Evolutionary conservation across 2,113 vertebrate genomes (phyloP), one percentile per base, ranked within the genome.

Genomic region (Numida meleagris): DNA sequence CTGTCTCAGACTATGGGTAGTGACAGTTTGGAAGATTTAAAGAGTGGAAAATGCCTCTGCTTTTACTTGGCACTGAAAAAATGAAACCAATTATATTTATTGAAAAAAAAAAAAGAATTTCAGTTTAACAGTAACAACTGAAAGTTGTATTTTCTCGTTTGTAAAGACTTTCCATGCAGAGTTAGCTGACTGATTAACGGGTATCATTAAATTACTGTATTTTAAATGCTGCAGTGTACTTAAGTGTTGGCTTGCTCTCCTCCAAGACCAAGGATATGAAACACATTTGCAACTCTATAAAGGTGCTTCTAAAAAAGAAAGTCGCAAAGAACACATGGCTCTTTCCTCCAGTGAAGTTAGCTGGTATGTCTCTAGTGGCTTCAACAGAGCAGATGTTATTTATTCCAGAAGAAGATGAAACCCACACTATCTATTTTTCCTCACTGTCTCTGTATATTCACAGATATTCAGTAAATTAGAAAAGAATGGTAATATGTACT

Each of bases 191-290:
- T 93, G 79, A 96, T 95, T 95, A 96, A 95, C 1, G 0, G 80
- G 46, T 65, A 78, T 90, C 43, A 0, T 91, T 95, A 95, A 93
- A 85, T 91, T 89, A 85, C 48, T 72, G 29, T 59, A 71, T 93
- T 94, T 92, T 82, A 95, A 95, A 94, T 84, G 16, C 21, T 93
- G 55, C 61, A 91, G 67, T 70, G 61, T 72, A 59, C 43, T 86
- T 36, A 74, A 91, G 40, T 29, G 16, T 63, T 94, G 73, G 40
- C 90, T 95, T 95, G 61, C 48, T 82, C 53, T 95, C 48, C 76
- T 92, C 40, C 58, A 88, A 72, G 76, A 84, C 45, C 82, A 95
- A 89, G 84, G 90, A 82, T 95, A 95, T 96, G 89, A 96, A 97
- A 95, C 85, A 96, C 67, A 85, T 94, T 95, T 90, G 21, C 31